Percentiles rank a stretch among this genome's conserved stretches.
Conservation (phyloP, 2,113 vertebrate genomes). For the Corythornis madagascariensis region DNA sequence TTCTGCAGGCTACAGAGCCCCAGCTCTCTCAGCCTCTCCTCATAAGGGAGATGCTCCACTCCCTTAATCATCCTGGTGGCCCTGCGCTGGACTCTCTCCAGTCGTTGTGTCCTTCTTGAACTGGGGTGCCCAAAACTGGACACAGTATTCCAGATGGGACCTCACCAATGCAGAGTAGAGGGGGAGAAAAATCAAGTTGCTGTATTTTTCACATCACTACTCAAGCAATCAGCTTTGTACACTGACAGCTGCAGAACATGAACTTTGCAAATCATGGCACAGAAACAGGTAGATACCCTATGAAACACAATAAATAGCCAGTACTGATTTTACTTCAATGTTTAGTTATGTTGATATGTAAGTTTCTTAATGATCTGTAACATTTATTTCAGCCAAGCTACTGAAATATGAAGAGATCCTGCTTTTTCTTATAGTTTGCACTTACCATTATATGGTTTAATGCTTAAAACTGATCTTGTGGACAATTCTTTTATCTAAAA, state of each 20-base stretch:
- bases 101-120: too few relatives aligned
- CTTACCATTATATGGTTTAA: conserved; percentile 78
- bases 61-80: too few relatives aligned
- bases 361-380: not conserved
- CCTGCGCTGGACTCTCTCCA: too few relatives aligned
- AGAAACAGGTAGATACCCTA: not conserved
- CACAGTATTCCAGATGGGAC: too few relatives aligned
- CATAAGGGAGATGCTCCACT: too few relatives aligned
- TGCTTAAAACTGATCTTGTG: conserved; percentile 60
- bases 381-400: not conserved
- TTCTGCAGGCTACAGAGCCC: too few relatives aligned
- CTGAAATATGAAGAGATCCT: not conserved
- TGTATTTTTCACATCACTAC: not conserved
- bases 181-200: not conserved
- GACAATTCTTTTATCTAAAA: conserved; percentile 83
- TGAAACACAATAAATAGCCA: not conserved
- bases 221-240: not conserved
- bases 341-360: not conserved
- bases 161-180: too few relatives aligned
- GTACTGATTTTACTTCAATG: not conserved
- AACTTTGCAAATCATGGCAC: not conserved
- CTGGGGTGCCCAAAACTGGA: too few relatives aligned
- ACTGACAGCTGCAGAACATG: not conserved
- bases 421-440: not conserved
- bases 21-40: too few relatives aligned